A percentile compares a stretch with the other conserved stretches of the same genome.
Conservation (phyloP, 64 coral and sea anemone genomes). For the Stylophora pistillata region DNA sequence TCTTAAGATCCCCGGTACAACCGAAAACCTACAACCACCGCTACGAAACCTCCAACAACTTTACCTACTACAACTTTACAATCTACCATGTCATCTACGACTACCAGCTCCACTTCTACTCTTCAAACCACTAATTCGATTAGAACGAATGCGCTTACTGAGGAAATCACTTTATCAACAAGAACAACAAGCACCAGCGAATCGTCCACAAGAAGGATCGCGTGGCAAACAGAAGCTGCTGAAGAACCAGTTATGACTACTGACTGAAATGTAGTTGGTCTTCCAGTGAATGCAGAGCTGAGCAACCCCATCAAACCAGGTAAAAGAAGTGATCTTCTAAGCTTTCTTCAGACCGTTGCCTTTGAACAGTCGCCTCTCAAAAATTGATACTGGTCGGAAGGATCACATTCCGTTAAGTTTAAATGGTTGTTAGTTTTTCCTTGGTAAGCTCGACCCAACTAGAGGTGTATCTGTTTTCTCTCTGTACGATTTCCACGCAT, state of each 20-base stretch:
- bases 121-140: neutral
- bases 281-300: neutral
- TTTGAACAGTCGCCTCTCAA: too few relatives aligned
- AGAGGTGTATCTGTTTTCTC: too few relatives aligned
- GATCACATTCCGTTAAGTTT: too few relatives aligned
- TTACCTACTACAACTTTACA: neutral
- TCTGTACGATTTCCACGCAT: too few relatives aligned
- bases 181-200: neutral
- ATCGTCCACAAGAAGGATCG: neutral
- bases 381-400: too few relatives aligned
- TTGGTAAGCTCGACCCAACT: too few relatives aligned
- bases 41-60: neutral
- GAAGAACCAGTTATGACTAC: neutral
- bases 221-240: neutral
- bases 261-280: neutral
- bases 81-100: neutral
- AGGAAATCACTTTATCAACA: neutral
- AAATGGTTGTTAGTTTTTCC: too few relatives aligned
- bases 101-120: neutral
- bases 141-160: neutral
- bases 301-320: neutral
- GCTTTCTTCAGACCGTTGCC: too few relatives aligned
- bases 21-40: neutral
- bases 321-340: neutral
- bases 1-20: conserved; percentile 16